Conservation (phyloP, 2,888 invertebrate genomes). For the Pasiphila rectangulata region DNA sequence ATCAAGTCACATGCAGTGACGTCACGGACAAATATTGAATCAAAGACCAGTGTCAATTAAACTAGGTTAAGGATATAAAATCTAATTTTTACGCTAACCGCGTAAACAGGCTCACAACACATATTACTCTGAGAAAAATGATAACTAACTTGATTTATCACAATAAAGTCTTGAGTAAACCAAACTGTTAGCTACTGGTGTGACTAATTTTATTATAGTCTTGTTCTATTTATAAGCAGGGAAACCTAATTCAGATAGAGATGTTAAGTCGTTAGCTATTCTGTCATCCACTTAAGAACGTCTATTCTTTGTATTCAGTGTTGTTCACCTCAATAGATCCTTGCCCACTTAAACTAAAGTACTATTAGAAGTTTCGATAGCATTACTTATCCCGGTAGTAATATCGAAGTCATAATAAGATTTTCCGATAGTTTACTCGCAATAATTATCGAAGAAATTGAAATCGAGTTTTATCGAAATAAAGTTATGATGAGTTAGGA, state of each 20-base stretch:
- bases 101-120: constrained; percentile 22
- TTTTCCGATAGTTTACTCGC: no score
- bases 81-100: constrained; percentile 23
- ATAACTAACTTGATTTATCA: constrained; percentile 13
- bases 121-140: constrained; percentile 26
- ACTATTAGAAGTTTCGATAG: not conserved
- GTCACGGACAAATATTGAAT: constrained; percentile 52
- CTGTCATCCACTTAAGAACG: constrained; percentile 26
- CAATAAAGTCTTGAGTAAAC: not conserved
- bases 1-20: constrained; percentile 63
- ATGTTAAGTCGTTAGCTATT: constrained; percentile 15
- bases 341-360: constrained; percentile 10
- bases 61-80: constrained; percentile 48
- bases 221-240: constrained; percentile 13
- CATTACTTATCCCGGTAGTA: no score
- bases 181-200: constrained; percentile 1
- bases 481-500: no score
- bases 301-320: constrained; percentile 18
- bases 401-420: no score
- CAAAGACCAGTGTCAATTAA: constrained; percentile 39
- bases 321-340: constrained; percentile 25
- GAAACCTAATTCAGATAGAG: constrained; percentile 19
- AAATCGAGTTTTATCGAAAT: no score
- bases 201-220: constrained; percentile 23
- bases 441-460: no score